Evolutionary conservation across 2,888 invertebrate species (phyloP).

Genomic region (Ernsta delagoae): DNA sequence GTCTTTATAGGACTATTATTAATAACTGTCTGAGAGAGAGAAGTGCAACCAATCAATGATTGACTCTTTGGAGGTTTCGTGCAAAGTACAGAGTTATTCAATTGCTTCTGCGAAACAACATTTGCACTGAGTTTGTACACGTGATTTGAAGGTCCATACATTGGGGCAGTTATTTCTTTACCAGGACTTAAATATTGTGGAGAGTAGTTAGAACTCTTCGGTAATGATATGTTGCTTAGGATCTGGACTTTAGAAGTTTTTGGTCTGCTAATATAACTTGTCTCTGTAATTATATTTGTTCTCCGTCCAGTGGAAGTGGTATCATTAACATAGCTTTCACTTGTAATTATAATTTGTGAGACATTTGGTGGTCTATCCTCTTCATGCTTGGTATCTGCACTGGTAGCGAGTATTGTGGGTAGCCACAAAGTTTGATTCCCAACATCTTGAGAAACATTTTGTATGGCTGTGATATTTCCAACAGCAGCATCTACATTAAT

Average conservation of each 20-base stretch:
- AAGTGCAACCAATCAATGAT: constrained; percentile 72
- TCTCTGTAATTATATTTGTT: constrained; percentile 72
- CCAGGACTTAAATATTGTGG: constrained; percentile 69
- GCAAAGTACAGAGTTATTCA: constrained; percentile 73
- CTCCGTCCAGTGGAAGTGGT: constrained; percentile 62
- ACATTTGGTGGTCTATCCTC: constrained; percentile 70
- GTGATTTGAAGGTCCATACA: constrained; percentile 75
- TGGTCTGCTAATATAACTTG: constrained; percentile 68
- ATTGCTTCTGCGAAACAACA: constrained; percentile 68
- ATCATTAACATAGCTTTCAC: constrained; percentile 76
- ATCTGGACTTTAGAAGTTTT: constrained; percentile 81
- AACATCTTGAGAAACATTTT: constrained; percentile 78
- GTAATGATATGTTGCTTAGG: constrained; percentile 78
- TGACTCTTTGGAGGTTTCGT: constrained; percentile 72
- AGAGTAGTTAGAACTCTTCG: constrained; percentile 71
- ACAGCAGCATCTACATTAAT: constrained; percentile 79
- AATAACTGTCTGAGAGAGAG: constrained; percentile 65
- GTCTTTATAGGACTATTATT: constrained; percentile 75
- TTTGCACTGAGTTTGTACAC: constrained; percentile 74
- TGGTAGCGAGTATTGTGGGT: constrained; percentile 76
- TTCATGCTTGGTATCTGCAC: constrained; percentile 69
- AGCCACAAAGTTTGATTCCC: constrained; percentile 77
- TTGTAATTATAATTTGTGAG: constrained; percentile 79
- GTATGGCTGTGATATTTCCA: constrained; percentile 76
- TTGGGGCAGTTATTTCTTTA: constrained; percentile 69